These are phyloP conservation scores for Falcaria lacertinaria DNA, from an alignment of 2,888 invertebrate genomes.

Conservation along the genomic window DNA sequence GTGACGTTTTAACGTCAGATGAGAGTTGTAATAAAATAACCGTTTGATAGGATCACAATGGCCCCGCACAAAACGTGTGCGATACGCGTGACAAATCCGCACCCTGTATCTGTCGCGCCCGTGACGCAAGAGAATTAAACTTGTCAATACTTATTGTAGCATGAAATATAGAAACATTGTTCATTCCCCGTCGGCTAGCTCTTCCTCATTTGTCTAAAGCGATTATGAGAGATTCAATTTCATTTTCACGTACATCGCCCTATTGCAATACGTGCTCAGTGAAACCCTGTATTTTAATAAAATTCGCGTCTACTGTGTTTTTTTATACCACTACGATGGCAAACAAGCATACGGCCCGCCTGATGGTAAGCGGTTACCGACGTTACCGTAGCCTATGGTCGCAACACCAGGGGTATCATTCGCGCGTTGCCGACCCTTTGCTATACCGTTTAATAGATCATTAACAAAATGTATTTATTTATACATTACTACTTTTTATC, in stretches of 20 bases:
- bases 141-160: conserved; percentile 49
- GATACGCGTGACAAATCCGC: conserved; percentile 59
- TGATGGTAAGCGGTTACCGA: too few species aligned
- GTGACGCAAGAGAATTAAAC: conserved; percentile 63
- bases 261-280: too few species aligned
- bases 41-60: conserved; percentile 58
- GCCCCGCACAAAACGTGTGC: conserved; percentile 44
- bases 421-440: too few species aligned
- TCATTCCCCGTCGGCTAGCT: conserved; percentile 38
- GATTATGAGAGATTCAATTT: conserved; percentile 1
- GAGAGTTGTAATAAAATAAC: conserved; percentile 64
- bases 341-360: too few species aligned
- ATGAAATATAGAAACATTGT: conserved; percentile 63
- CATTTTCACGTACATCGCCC: background rate
- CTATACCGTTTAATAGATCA: too few species aligned
- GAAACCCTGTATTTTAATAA: too few species aligned
- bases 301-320: too few species aligned
- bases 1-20: conserved; percentile 63
- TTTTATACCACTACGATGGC: too few species aligned
- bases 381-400: too few species aligned
- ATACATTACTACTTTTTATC: too few species aligned
- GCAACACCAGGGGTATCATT: too few species aligned
- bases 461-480: too few species aligned
- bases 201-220: conserved; percentile 3
- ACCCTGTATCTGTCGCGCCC: conserved; percentile 47